Percentiles rank a stretch among this genome's conserved stretches.
These are phyloP conservation scores for Enhydra lutris DNA, from an alignment of 2,113 vertebrate species.

Conservation along the genomic window DNA sequence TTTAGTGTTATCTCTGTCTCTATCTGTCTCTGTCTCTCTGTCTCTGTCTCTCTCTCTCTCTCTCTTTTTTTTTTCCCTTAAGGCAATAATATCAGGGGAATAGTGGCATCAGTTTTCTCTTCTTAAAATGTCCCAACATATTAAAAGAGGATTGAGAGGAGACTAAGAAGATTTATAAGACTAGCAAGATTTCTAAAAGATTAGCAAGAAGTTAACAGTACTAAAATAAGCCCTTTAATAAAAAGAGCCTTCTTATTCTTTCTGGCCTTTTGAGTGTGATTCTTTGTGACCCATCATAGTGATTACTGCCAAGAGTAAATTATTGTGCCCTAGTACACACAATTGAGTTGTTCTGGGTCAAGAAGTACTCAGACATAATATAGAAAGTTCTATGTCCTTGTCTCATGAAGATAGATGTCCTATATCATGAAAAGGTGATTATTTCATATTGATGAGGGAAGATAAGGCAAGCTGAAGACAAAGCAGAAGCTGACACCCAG, in stretches of 20 bases:
- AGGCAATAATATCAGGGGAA: not conserved
- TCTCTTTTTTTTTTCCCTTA: not conserved
- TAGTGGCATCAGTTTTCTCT: not conserved
- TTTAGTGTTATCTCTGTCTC: not conserved
- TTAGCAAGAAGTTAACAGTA: slow-evolving; percentile 31
- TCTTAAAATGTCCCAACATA: slow-evolving; percentile 32
- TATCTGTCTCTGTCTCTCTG: not conserved
- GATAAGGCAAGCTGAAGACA: too few species aligned
- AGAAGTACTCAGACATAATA: not conserved
- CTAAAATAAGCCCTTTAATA: slow-evolving; percentile 55
- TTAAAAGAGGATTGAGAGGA: not conserved
- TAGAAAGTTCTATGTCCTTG: not conserved
- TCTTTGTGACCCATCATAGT: slow-evolving; percentile 28
- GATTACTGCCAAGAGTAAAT: slow-evolving; percentile 46
- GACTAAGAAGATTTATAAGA: slow-evolving; percentile 47
- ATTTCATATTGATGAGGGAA: not conserved
- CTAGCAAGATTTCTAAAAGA: slow-evolving; percentile 31
- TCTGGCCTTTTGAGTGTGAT: slow-evolving; percentile 35
- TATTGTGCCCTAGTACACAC: not conserved
- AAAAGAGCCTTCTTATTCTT: slow-evolving; percentile 19
- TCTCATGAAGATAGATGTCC: not conserved
- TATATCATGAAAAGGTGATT: not conserved
- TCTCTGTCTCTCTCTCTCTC: not conserved
- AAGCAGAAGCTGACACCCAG: too few species aligned
- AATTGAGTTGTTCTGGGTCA: slow-evolving; percentile 41